Conservation (phyloP, 2,888 invertebrate genomes). For the Sesia bembeciformis region DNA sequence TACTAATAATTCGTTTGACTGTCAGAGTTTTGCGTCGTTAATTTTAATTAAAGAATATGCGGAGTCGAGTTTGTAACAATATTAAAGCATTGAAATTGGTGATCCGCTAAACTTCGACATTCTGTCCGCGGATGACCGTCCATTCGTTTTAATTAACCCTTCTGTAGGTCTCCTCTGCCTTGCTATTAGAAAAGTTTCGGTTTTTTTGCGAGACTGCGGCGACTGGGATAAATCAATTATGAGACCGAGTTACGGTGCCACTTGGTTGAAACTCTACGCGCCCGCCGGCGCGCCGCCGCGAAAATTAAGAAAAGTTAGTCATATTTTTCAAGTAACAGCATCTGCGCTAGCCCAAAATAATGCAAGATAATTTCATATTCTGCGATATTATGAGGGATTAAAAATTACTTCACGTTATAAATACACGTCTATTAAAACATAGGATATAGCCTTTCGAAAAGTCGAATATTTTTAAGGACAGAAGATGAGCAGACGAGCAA, state of each 20-base stretch:
- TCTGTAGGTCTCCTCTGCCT: conserved; percentile 47
- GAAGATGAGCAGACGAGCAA: too few species aligned
- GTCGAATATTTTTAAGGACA: too few species aligned
- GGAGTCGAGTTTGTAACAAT: conserved; percentile 67
- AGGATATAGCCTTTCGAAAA: too few species aligned
- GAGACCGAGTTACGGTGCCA: conserved; percentile 19
- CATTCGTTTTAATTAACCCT: conserved; percentile 72
- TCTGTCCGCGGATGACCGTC: conserved; percentile 60
- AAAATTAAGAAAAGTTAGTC: too few species aligned
- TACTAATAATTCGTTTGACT: conserved; percentile 74
- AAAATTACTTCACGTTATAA: too few species aligned
- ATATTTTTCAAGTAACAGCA: too few species aligned
- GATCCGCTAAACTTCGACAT: conserved; percentile 72
- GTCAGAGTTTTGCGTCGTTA: conserved; percentile 73
- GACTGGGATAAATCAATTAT: conserved; percentile 53
- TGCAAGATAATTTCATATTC: too few species aligned
- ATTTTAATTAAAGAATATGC: conserved; percentile 75
- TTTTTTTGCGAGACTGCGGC: conserved; percentile 32
- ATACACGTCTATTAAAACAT: too few species aligned
- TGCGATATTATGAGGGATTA: too few species aligned
- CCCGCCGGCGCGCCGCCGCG: too few species aligned
- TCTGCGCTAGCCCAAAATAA: too few species aligned
- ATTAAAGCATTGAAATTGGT: conserved; percentile 72
- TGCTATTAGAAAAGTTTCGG: conserved; percentile 45
- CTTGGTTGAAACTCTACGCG: too few species aligned